These are phyloP conservation scores for Ennomos erosarius DNA, from an alignment of 2,888 invertebrate genomes.

Conservation along the genomic window DNA sequence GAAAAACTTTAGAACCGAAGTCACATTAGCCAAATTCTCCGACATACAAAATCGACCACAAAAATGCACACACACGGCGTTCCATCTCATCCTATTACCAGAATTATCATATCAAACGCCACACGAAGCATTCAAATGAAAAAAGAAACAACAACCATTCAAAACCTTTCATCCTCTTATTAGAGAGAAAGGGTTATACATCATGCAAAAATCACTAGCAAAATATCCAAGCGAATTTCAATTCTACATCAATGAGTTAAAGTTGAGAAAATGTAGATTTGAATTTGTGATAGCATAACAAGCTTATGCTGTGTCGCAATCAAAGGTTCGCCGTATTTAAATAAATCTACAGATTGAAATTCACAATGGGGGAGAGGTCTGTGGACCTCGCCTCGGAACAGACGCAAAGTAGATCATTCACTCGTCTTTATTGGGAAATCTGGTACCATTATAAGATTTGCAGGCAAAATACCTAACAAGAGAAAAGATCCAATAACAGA, in stretches of 20 bases:
- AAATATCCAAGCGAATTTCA: conserved; percentile 42
- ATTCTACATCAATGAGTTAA: conserved; percentile 46
- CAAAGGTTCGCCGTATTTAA: conserved; percentile 77
- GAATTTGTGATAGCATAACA: conserved; percentile 57
- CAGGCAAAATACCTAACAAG: no score
- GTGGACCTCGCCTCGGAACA: conserved; percentile 10
- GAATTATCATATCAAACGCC: conserved; percentile 83
- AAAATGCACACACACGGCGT: conserved; percentile 73
- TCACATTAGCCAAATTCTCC: conserved; percentile 18
- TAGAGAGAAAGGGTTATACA: conserved; percentile 72
- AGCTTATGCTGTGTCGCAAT: conserved; percentile 73
- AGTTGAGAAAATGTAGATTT: conserved; percentile 29
- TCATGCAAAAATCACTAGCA: conserved; percentile 38
- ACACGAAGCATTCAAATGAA: conserved; percentile 62
- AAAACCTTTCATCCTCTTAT: conserved; percentile 80
- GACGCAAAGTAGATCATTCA: conserved; percentile 15
- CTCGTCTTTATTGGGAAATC: neutral
- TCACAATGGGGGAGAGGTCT: conserved; percentile 63
- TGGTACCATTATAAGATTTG: no score
- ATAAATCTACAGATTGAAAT: conserved; percentile 76
- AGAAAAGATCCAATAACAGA: no score
- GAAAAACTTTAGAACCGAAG: neutral
- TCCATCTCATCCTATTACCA: conserved; percentile 72
- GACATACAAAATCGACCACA: conserved; percentile 58
- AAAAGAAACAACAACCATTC: conserved; percentile 74